Base-by-base conservation (phyloP, 2,888 invertebrate species). In the Digitonthophagus gazella region DNA sequence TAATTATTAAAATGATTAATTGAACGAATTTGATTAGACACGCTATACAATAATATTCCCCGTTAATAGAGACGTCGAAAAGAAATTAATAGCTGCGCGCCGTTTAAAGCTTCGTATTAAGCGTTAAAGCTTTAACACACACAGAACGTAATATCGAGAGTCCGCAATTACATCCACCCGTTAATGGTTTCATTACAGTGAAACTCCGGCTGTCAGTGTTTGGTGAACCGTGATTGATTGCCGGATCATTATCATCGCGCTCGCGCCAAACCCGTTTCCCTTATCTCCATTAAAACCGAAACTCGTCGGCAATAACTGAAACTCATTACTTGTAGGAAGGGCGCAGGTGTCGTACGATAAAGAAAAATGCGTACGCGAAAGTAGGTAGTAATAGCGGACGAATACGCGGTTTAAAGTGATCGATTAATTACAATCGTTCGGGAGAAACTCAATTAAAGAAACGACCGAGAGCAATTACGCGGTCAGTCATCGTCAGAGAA, bases 371-470 rank as follows among this genome's bases (percentile, higher is more conserved):
- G 11, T 44, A 11, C 28, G 28, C 28, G 28, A 44, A 44, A 44
- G 28, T 44, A 44, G 28, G 8, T 8, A 44, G 28, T 8, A 44
- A 44, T n/a, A n/a, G n/a, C 3, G 22, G 6, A 22, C 3, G 6
- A 22, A 22, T 22, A 6, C 22, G 22, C 22, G 22, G 22, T 11
- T 58, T 11, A 58, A 58, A 18, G 20, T 61, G 61, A 61, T 61
- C 61, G 61, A 61, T 61, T 61, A 61, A 61, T 61, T 61, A 61
- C 20, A 61, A 18, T n/a, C 15, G 18, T n/a, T 3, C 61, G n/a
- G 18, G 18, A 18, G 61, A 18, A 61, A 61, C 61, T 61, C 61
- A 61, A 61, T 61, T 61, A 61, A 61, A 61, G 61, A 61, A 61
- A 61, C 19, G 20, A 61, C 61, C 61, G 61, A 18, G 61, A 19